phyloP scores from a whole-genome alignment of 1,140 invertebrate species.

The Nasonia longicornis region DNA sequence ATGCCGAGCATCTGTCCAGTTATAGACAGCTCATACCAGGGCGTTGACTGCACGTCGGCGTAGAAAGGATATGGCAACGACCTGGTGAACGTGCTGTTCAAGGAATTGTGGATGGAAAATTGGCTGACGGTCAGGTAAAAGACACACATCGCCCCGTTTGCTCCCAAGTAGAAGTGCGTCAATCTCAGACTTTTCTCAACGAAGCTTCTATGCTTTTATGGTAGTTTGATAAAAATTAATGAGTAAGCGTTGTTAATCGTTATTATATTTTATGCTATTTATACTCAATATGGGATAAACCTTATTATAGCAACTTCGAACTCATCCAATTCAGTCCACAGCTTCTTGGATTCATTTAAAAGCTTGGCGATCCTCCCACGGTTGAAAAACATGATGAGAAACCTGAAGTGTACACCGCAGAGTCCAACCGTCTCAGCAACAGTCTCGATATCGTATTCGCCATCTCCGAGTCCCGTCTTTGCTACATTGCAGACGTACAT shows the following conservation, averaged over 20 bases:
- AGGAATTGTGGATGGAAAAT: background rate
- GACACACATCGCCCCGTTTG: background rate
- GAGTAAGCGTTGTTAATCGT: background rate
- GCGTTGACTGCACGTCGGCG: background rate
- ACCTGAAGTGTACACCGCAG: background rate
- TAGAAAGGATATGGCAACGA: background rate
- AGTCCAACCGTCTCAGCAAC: background rate
- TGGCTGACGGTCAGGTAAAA: background rate
- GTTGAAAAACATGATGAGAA: background rate
- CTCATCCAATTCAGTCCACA: background rate
- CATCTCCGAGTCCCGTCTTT: background rate
- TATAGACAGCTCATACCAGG: background rate
- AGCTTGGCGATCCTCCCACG: background rate
- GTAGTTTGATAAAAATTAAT: background rate
- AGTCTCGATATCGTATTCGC: background rate
- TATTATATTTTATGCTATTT: background rate
- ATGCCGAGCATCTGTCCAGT: background rate
- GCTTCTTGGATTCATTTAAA: background rate
- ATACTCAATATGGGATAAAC: background rate
- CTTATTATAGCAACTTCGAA: background rate
- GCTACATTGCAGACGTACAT: background rate
- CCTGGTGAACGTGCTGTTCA: background rate
- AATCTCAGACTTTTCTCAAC: background rate
- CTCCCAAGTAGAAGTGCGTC: background rate
- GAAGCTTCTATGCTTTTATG: background rate